Base-by-base conservation (phyloP, 2,888 invertebrate genomes). In the Cataglyphis albicans region DNA sequence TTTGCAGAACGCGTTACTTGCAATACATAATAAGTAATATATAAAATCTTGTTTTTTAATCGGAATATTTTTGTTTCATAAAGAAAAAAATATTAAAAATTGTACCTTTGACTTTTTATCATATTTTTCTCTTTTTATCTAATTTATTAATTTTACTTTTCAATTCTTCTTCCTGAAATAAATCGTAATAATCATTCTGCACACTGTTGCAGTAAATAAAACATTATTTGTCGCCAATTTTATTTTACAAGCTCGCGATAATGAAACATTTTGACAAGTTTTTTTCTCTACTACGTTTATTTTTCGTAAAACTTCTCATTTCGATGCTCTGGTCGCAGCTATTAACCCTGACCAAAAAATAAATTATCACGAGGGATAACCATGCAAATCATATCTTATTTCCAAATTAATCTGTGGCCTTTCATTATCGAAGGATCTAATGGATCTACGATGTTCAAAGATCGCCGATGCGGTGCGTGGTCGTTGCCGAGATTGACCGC, bases 371-470 rank as follows among this genome's bases (percentile, higher is more conserved):
- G 38, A 2, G 18, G 44, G 25, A 32, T 59, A 80, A 41, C 44
- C 44, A 57, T 25, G 76, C 38, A 41, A 59, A 67, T 64, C 48
- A 44, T 21, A 70, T 29, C 44, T 80, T 61, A 83, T 78, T 83
- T 81, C 52, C 81, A 72, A 87, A 87, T 87, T 86, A 85, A 87
- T 88, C 80, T 82, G 57, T 81, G 75, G 65, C 68, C 75, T 78
- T 52, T 70, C 55, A 76, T 83, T 84, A 82, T 87, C 87, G 65
- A 81, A 78, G 57, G 63, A 90, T 84, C 86, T 91, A 88, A 91
- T 90, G 90, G 87, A 91, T 81, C 81, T 86, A 86, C 83, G 82
- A 81, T 89, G 90, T 91, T 82, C 80, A 73, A 81, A 80, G 83
- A 89, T 83, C 87, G 84, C 55, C 81, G 75, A 75, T 86, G 81